Evolutionary conservation across 2,797 vertebrate genomes (phyloP), one percentile per base, ranked within the genome.

Genomic region (Onychomys torridus): DNA sequence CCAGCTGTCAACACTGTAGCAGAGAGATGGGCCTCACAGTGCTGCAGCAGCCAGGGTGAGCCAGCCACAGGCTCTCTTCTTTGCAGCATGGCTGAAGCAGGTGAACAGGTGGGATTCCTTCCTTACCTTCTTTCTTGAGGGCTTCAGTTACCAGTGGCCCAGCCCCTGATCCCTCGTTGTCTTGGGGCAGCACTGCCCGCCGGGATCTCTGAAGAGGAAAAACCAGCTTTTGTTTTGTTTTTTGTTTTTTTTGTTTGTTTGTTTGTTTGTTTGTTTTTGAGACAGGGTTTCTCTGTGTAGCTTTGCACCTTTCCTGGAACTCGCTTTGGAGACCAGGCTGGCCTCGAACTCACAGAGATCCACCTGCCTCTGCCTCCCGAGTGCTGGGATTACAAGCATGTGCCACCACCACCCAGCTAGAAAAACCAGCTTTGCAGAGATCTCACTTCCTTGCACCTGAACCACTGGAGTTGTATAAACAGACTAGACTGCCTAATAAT

Each of bases 151-250:
- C 27, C 71, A 87, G 46, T 25, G 89, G 94, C n/a, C 96, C 98
- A 0, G 19, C 10, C 0, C 98, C 99, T 0, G 99, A 99, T 13
- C 99, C 99, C 82, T 99, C 99, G 19, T 98, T 98, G 0, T 97
- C 97, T n/a, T 83, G 94, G 0, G 95, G 94, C 14, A 98, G 92
- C 63, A 98, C 95, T 10, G 97, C 96, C 96, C 99, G 97, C 85
- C 98, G 98, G 0, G 71, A 94, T 92, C 99, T 99, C 98, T 98
- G 87, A 34, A 17, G 13, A 82, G 9, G 67, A 96, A 81, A 91
- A 76, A 97, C 32, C 71, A 88, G 49, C 37, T n/a, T 19, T 88
- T n/a, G n/a, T n/a, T n/a, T n/a, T n/a, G n/a, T n/a, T n/a, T n/a
- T n/a, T n/a, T n/a, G n/a, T n/a, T n/a, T n/a, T n/a, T n/a, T n/a